A percentile compares a stretch with the other conserved stretches of the same genome.
Evolutionary conservation across 2,797 vertebrate species (phyloP).

Genomic region (Hydrolagus colliei): DNA sequence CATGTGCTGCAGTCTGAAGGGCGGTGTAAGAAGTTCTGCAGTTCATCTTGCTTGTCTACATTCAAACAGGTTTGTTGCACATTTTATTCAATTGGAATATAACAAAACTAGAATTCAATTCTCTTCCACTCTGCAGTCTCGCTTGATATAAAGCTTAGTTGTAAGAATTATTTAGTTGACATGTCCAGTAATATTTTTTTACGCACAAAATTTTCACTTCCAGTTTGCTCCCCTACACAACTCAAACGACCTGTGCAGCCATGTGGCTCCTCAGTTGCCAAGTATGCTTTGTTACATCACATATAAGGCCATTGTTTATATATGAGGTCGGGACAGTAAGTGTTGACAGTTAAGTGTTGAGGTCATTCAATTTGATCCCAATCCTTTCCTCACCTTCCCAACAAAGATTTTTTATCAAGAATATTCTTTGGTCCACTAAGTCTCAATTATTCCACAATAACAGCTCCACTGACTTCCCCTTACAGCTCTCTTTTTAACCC

Average conservation of each 20-base stretch:
- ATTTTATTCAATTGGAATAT: neutral
- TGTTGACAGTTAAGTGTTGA: neutral
- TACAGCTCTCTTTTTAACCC: no score
- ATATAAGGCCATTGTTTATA: neutral
- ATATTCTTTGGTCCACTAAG: no score
- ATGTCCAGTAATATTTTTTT: neutral
- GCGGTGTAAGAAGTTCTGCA: conserved; percentile 77
- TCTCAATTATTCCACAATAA: no score
- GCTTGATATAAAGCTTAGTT: neutral
- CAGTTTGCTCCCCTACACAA: neutral
- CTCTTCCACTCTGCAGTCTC: neutral
- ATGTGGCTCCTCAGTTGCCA: no score
- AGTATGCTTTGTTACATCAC: neutral
- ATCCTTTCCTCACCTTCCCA: neutral
- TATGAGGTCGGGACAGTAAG: neutral
- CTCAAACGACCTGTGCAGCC: no score
- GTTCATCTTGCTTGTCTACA: conserved; percentile 61
- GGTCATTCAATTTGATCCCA: neutral
- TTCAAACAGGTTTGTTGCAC: conserved; percentile 72
- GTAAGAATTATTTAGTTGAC: neutral
- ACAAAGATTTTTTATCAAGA: no score
- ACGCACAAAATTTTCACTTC: neutral
- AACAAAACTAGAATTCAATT: neutral
- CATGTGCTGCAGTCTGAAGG: conserved; percentile 76
- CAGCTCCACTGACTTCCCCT: no score